Percentiles rank a stretch among this genome's conserved stretches.
These are phyloP conservation scores for Uria lomvia DNA, from an alignment of 2,113 vertebrate genomes.

Conservation along the genomic window DNA sequence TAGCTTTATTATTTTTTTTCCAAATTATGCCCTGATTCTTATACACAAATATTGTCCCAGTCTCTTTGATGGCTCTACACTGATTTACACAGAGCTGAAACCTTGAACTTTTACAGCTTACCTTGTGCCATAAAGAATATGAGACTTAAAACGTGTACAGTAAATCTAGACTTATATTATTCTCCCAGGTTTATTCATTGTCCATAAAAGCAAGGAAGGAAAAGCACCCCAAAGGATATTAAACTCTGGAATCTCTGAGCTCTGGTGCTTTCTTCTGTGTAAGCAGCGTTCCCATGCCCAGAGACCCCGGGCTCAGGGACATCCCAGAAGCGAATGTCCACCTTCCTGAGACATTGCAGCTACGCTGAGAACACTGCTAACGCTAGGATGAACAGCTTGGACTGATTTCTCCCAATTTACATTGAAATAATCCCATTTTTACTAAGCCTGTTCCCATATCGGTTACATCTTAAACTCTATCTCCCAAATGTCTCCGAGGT, in stretches of 20 bases:
- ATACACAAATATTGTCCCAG: neutral
- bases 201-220: slow-evolving; percentile 8
- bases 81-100: neutral
- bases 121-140: neutral
- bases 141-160: neutral
- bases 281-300: accelerated
- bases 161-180: slow-evolving; percentile 7
- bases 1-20: neutral
- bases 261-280: neutral
- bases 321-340: neutral
- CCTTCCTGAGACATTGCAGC: neutral
- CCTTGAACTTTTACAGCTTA: slow-evolving; percentile 5
- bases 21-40: neutral
- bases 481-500: neutral
- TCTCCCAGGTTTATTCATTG: neutral
- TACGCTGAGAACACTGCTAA: neutral
- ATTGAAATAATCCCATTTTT: neutral
- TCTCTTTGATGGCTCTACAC: neutral
- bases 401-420: neutral
- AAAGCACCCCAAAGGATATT: slow-evolving; percentile 30
- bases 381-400: neutral
- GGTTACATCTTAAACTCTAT: neutral
- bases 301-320: neutral
- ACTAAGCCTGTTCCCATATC: neutral
- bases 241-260: slow-evolving; percentile 4